Conservation (phyloP, 2,888 invertebrate genomes). For the Nasonia oneida region DNA sequence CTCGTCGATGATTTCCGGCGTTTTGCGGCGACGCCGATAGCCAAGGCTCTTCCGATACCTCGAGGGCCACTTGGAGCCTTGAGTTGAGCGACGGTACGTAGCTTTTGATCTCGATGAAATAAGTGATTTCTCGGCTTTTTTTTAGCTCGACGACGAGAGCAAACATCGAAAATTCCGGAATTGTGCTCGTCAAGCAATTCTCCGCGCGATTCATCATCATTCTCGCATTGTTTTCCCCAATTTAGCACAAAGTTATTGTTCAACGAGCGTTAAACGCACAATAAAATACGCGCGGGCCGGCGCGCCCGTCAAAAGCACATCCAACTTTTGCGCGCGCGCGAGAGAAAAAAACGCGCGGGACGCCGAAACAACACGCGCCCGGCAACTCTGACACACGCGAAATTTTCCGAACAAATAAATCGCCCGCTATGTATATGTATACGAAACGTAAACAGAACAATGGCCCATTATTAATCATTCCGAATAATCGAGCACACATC, state of each 20-base stretch:
- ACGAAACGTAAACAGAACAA: constrained; percentile 60
- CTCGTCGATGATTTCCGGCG: constrained; percentile 58
- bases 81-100: not conserved
- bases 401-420: constrained; percentile 32
- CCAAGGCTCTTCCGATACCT: constrained; percentile 18
- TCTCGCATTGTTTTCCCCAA: not conserved
- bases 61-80: not conserved
- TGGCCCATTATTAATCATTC: constrained; percentile 60
- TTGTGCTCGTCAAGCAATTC: constrained; percentile 15
- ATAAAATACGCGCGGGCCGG: not conserved
- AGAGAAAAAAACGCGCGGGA: not conserved
- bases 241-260: constrained; percentile 6
- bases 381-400: constrained; percentile 11
- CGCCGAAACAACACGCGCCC: not conserved
- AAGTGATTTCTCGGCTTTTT: not conserved
- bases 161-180: not conserved
- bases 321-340: not conserved
- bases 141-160: not conserved
- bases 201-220: not conserved
- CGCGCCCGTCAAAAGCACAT: not conserved
- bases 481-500: constrained; percentile 54
- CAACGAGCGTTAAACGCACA: constrained; percentile 15
- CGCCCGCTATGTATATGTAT: not conserved
- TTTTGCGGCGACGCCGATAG: not conserved
- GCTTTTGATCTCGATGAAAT: constrained; percentile 26